Base-by-base conservation (phyloP, 2,888 invertebrate species). In the Xanthia icteritia region DNA sequence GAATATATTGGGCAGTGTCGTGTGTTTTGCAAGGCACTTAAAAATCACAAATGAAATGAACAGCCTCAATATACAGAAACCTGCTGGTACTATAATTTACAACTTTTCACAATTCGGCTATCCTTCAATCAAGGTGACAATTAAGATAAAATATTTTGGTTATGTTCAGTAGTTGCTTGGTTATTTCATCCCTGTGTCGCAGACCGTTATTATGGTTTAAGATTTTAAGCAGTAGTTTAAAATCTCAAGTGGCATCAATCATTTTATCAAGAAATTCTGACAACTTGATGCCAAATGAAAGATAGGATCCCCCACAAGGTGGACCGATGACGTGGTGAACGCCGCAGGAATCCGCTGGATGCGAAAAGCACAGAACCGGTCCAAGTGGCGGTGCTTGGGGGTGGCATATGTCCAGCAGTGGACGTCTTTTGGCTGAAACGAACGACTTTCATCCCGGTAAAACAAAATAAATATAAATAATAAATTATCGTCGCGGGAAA, bases 101-200 rank as follows among this genome's bases (percentile, higher is more conserved):
- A 76, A 67, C 64, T 60, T 79, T 69, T 79, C 75, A 68, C 27
- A 45, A 11, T 15, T 36, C 20, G 73, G 69, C 58, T 83, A 72
- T 58, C 61, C 63, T 64, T 72, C 69, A 88, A 86, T 86, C 77
- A 67, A 68, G n/a, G 58, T 83, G 83, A 78, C 81, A 81, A 79
- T 77, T 79, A 83, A 77, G 58, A 77, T 68, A 64, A 63, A 42
- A 42, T 61, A 56, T 82, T 77, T 82, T 42, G 85, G 51, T 39
- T 58, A 64, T 48, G 65, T 77, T 13, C 63, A 65, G 15, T 11
- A 69, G 36, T 60, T 68, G 56, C 36, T n/a, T 36, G 39, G 63
- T 66, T 54, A 31, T 68, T 51, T 66, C 45, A 73, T 76, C 58
- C 56, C 6, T 48, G 8, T 72, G 61, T 64, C n/a, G 70, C n/a